Conservation (phyloP, 2,888 invertebrate genomes). For the Mythimna lalbum region DNA sequence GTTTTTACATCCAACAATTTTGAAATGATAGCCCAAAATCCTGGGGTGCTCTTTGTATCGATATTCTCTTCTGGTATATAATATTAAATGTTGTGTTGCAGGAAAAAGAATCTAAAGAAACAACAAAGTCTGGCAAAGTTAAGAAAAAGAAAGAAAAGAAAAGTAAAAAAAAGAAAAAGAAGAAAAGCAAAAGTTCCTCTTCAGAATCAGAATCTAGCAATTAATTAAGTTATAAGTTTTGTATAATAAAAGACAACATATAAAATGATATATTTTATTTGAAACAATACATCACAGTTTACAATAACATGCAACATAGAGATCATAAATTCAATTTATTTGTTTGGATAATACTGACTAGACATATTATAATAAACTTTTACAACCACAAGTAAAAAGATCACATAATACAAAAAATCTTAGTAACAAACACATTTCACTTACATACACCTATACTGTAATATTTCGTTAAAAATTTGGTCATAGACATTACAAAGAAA, state of each 20-base stretch:
- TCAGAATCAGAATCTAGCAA: slow-evolving; percentile 74
- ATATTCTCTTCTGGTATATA: background rate
- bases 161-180: slow-evolving; percentile 84
- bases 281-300: slow-evolving; percentile 42
- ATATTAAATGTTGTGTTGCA: slow-evolving; percentile 43
- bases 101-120: slow-evolving; percentile 77
- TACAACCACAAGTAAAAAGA: slow-evolving; percentile 24
- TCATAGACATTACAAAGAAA: slow-evolving; percentile 18
- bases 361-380: slow-evolving; percentile 20
- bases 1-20: no score
- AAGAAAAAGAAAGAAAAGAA: slow-evolving; percentile 84
- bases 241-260: slow-evolving; percentile 18
- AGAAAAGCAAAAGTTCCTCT: slow-evolving; percentile 74
- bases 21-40: no score
- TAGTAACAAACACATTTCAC: slow-evolving; percentile 31
- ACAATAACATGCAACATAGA: slow-evolving; percentile 47
- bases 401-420: slow-evolving; percentile 22
- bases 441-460: slow-evolving; percentile 29
- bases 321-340: slow-evolving; percentile 49
- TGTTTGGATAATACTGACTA: slow-evolving; percentile 50
- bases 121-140: slow-evolving; percentile 66
- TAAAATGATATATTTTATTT: slow-evolving; percentile 39
- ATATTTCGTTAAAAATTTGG: slow-evolving; percentile 45
- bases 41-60: no score
- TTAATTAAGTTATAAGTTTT: slow-evolving; percentile 48